Percentiles rank a stretch among this genome's conserved stretches.
These are phyloP conservation scores for Champsocephalus esox DNA, from an alignment of 2,797 vertebrate genomes.

Conservation along the genomic window DNA sequence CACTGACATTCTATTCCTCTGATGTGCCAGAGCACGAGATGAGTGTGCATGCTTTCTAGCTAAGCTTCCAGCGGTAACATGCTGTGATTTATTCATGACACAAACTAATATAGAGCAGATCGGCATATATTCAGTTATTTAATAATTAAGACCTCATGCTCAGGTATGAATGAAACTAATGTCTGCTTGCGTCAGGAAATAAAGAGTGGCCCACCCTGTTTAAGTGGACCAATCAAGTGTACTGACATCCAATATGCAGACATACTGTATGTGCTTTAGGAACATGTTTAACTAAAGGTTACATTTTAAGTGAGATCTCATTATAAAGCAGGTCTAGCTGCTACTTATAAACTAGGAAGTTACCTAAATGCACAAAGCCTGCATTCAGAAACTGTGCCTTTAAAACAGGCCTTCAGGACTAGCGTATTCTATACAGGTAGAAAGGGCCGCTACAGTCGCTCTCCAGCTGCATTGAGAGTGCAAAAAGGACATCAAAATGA, in stretches of 20 bases:
- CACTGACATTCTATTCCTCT: constrained; percentile 29
- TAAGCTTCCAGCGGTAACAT: not conserved
- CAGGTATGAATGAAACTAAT: not conserved
- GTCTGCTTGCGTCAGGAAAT: not conserved
- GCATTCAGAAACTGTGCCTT: no score
- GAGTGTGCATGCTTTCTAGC: constrained; percentile 4
- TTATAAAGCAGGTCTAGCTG: no score
- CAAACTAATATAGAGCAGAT: not conserved
- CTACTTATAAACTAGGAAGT: no score
- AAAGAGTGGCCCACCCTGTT: not conserved
- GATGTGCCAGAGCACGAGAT: constrained; percentile 42
- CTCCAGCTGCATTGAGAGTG: no score
- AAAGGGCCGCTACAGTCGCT: no score
- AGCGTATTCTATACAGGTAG: no score
- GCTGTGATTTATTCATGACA: not conserved
- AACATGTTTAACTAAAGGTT: not conserved
- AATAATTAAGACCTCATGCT: not conserved
- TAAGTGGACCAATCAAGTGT: not conserved
- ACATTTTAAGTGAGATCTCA: no score
- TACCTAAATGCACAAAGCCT: no score
- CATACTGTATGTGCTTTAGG: not conserved
- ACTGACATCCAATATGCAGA: not conserved
- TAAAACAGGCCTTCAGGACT: no score
- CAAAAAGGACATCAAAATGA: not conserved
- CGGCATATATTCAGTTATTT: not conserved